Conservation (phyloP, 2,888 invertebrate genomes). For the Drosophila hamatofila region DNA sequence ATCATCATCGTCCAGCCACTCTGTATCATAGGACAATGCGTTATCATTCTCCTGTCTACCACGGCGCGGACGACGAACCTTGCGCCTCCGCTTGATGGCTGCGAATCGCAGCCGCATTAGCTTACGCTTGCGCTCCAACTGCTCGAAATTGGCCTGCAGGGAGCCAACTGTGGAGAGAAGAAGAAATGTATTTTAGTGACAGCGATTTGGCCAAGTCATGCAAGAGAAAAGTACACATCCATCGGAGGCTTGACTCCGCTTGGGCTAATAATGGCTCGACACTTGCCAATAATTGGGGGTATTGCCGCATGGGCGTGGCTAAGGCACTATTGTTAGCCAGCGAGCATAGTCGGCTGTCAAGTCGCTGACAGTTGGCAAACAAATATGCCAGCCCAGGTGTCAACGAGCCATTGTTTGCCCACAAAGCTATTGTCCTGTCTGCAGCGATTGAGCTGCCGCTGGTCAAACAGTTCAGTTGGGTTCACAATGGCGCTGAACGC, state of each 20-base stretch:
- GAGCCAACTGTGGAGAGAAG: constrained; percentile 41
- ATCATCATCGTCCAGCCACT: constrained; percentile 37
- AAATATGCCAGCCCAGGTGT: constrained; percentile 50
- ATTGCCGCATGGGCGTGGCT: constrained; percentile 14
- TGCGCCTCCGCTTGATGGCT: constrained; percentile 52
- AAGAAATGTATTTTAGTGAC: background rate
- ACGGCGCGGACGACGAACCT: constrained; percentile 20
- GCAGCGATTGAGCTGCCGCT: constrained; percentile 12
- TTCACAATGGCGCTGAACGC: constrained; percentile 49
- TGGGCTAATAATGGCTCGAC: constrained; percentile 44
- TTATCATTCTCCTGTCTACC: constrained; percentile 46
- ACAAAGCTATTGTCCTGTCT: constrained; percentile 23
- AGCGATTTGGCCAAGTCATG: constrained; percentile 12
- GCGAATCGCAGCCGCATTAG: constrained; percentile 37
- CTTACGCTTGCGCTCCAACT: constrained; percentile 62
- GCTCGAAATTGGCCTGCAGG: constrained; percentile 46
- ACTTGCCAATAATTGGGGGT: constrained; percentile 69
- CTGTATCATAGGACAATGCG: constrained; percentile 40
- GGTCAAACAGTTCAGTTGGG: constrained; percentile 45
- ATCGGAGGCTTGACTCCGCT: constrained; percentile 36
- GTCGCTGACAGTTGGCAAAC: constrained; percentile 62
- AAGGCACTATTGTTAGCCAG: constrained; percentile 20
- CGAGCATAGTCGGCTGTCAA: constrained; percentile 38
- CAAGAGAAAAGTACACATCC: constrained; percentile 4
- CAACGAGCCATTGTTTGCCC: constrained; percentile 52